Conservation (phyloP, 2,888 invertebrate genomes). For the Oeneis ivallda region DNA sequence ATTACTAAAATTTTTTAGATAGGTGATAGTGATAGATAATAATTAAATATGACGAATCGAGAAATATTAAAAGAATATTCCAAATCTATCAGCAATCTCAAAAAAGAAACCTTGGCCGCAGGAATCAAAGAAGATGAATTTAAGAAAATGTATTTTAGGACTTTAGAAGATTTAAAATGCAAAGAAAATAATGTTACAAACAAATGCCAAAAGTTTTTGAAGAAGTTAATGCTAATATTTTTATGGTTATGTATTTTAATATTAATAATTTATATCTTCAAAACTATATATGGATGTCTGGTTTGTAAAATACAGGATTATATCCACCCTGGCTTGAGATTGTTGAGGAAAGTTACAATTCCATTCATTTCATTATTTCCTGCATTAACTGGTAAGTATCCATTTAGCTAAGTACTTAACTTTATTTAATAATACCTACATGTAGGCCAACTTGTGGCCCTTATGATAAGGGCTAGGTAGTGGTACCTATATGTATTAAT, state of each 20-base stretch:
- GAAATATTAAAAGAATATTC: slow-evolving; percentile 61
- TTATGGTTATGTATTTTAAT: slow-evolving; percentile 18
- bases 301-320: slow-evolving; percentile 88
- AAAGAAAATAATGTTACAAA: slow-evolving; percentile 10
- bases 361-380: slow-evolving; percentile 90
- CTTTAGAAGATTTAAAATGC: slow-evolving; percentile 65
- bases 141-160: slow-evolving; percentile 77
- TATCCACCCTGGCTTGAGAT: slow-evolving; percentile 90
- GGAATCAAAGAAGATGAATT: slow-evolving; percentile 84
- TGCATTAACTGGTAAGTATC: slow-evolving; percentile 84
- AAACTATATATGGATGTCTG: slow-evolving; percentile 84
- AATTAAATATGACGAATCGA: slow-evolving; percentile 47
- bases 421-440: too few relatives aligned
- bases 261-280: slow-evolving; percentile 76
- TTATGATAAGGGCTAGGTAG: too few relatives aligned
- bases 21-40: neutral
- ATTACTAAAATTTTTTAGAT: too few relatives aligned
- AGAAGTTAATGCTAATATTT: slow-evolving; percentile 22
- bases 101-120: slow-evolving; percentile 79
- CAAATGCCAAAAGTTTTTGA: slow-evolving; percentile 11
- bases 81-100: slow-evolving; percentile 81
- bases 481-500: too few relatives aligned
- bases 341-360: slow-evolving; percentile 87
- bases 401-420: too few relatives aligned
- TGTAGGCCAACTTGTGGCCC: too few relatives aligned